Evolutionary conservation across 2,888 invertebrate genomes (phyloP).

Genomic region (Machimus rusticus): DNA sequence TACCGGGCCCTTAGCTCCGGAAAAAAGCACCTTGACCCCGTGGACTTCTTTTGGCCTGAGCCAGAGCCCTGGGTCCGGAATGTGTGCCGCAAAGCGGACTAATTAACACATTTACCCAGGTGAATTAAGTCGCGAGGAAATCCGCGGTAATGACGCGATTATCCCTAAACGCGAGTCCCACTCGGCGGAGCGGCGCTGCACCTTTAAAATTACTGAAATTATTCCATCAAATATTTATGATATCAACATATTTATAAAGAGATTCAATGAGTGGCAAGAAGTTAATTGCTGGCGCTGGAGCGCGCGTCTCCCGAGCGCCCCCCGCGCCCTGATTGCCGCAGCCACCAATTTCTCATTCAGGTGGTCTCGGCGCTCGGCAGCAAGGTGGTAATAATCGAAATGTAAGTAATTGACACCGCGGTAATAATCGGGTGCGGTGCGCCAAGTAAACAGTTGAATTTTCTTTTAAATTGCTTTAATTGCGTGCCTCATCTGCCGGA

Average conservation of each 20-base stretch:
- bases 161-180: conserved; percentile 7
- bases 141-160: neutral
- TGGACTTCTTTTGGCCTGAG: neutral
- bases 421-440: conserved; percentile 1
- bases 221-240: conserved; percentile 38
- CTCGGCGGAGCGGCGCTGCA: neutral
- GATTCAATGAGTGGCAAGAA: conserved; percentile 37
- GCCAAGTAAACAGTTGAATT: conserved; percentile 36
- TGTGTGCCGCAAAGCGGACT: neutral
- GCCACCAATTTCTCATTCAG: conserved; percentile 20
- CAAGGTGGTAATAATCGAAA: conserved; percentile 31
- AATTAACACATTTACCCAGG: neutral
- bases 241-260: conserved; percentile 37
- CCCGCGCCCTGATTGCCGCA: conserved; percentile 4
- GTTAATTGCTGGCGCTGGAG: conserved; percentile 33
- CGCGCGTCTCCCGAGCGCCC: neutral
- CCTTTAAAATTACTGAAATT: conserved; percentile 39
- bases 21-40: neutral
- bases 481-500: conserved; percentile 29
- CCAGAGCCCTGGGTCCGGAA: neutral
- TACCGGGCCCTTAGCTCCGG: too few relatives aligned
- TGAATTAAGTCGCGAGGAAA: neutral
- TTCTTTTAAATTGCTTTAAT: conserved; percentile 40
- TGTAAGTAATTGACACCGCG: conserved; percentile 35
- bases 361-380: neutral